Evolutionary conservation across 2,888 invertebrate species (phyloP), one percentile per base, ranked within the genome.

Genomic region (Bursaphelenchus okinawaensis): DNA sequence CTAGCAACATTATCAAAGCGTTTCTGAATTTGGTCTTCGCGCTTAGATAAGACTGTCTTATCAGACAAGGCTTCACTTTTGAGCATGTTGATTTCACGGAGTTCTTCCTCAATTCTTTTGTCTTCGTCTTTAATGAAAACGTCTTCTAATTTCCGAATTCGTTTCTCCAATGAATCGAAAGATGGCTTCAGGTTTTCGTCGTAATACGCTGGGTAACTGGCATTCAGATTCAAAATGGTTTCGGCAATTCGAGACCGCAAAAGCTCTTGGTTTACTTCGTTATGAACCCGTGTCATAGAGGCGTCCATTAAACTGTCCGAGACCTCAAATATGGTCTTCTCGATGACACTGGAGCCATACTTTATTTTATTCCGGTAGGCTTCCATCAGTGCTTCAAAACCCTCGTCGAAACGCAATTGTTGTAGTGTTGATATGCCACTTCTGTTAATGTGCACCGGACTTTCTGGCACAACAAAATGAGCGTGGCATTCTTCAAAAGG

Each of bases 251-350:
- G 69, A 20, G 75, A 72, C 31, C 78, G 23, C 26, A 81, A 62
- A 24, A 77, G 65, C 62, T 81, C 80, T 61, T 81, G 78, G 26
- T 70, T 80, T 4, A 73, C 78, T 40, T 77, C 72, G 9, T 74
- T 76, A 31, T 81, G 78, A 2, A 77, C 79, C 27, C 69, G 59
- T 1, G 76, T 66, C 16, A 77, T 63, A 7, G 78, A 75, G 29
- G 68, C 71, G 19, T 56, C 50, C n/a, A 57, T 31, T 7, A 66
- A 26, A 23, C 71, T 69, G 56, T 79, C 77, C 3, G 78, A 76
- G 23, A 79, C 71, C 52, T 65, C 69, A 52, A 79, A 67, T 50
- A 79, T 79, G 2, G 77, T 76, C n/a, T 69, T 63, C 62, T 79
- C 79, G 63, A 79, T 79, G 52, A 29, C 31, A 29, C 31, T 29